A percentile compares a stretch with the other conserved stretches of the same genome.
Conservation (phyloP, 2,888 invertebrate genomes). For the Amaurobius ferox region DNA sequence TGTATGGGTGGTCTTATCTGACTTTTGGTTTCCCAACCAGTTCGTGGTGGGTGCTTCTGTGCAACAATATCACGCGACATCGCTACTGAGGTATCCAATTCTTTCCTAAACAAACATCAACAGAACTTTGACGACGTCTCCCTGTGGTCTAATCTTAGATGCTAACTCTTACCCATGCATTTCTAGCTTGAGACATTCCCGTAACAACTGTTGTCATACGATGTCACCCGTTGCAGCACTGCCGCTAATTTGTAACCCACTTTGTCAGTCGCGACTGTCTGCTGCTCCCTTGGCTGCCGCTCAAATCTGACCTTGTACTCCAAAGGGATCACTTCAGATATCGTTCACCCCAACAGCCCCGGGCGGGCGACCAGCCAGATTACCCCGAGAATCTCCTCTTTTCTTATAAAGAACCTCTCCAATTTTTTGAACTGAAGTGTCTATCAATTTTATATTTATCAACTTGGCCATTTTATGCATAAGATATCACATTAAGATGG, state of each 20-base stretch:
- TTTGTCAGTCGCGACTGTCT: slow-evolving; percentile 46
- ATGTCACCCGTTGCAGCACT: slow-evolving; percentile 7
- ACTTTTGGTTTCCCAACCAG: too few relatives aligned
- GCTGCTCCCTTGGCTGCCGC: slow-evolving; percentile 43
- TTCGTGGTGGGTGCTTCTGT: too few relatives aligned
- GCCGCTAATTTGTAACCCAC: slow-evolving; percentile 33
- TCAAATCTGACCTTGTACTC: slow-evolving; percentile 50
- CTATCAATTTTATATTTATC: not conserved
- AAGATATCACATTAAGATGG: too few relatives aligned
- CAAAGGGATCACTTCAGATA: slow-evolving; percentile 44
- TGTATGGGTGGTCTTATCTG: too few relatives aligned
- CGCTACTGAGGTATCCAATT: not conserved
- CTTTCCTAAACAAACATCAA: slow-evolving; percentile 1
- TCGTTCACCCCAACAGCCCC: slow-evolving; percentile 57
- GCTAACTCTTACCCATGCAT: not conserved
- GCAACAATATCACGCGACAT: not conserved
- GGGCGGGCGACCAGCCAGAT: slow-evolving; percentile 22
- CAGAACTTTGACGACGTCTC: not conserved
- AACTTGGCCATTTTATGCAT: too few relatives aligned
- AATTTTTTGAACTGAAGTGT: not conserved
- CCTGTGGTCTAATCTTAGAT: slow-evolving; percentile 49
- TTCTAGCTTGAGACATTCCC: not conserved
- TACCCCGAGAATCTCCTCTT: not conserved
- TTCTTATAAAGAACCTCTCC: not conserved
- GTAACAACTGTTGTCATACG: slow-evolving; percentile 42